Conservation (phyloP, 2,888 invertebrate species). For the Tridacna gigas region DNA sequence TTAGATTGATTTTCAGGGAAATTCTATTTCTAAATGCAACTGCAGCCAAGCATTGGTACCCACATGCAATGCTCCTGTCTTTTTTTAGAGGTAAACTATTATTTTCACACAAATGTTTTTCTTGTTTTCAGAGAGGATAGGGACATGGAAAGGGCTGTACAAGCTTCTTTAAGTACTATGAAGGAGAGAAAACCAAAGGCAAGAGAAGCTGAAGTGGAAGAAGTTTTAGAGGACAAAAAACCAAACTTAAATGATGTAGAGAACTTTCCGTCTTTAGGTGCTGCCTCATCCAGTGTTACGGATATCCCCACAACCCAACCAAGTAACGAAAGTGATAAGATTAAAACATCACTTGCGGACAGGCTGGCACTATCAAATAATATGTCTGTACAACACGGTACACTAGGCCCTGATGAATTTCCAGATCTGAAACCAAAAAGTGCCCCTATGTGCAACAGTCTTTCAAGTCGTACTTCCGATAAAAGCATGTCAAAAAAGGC, state of each 20-base stretch:
- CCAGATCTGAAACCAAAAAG: slow-evolving; percentile 56
- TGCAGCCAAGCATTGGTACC: no score
- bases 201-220: slow-evolving; percentile 19
- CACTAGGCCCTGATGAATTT: slow-evolving; percentile 69
- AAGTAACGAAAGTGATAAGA: slow-evolving; percentile 12
- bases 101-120: no score
- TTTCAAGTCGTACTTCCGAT: not conserved
- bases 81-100: no score
- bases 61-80: no score
- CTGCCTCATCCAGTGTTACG: slow-evolving; percentile 40
- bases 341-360: slow-evolving; percentile 72
- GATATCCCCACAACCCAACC: slow-evolving; percentile 35
- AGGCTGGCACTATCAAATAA: slow-evolving; percentile 81
- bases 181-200: slow-evolving; percentile 62
- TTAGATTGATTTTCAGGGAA: no score
- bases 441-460: not conserved
- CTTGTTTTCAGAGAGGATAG: slow-evolving; percentile 65
- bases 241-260: slow-evolving; percentile 36
- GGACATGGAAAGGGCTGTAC: slow-evolving; percentile 72
- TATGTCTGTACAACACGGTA: slow-evolving; percentile 79
- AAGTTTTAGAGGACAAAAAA: slow-evolving; percentile 15
- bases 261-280: slow-evolving; percentile 64
- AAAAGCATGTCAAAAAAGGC: not conserved
- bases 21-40: no score
- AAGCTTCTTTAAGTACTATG: slow-evolving; percentile 74